Conservation (phyloP, 2,888 invertebrate genomes). For the Osmoderma eremita region DNA sequence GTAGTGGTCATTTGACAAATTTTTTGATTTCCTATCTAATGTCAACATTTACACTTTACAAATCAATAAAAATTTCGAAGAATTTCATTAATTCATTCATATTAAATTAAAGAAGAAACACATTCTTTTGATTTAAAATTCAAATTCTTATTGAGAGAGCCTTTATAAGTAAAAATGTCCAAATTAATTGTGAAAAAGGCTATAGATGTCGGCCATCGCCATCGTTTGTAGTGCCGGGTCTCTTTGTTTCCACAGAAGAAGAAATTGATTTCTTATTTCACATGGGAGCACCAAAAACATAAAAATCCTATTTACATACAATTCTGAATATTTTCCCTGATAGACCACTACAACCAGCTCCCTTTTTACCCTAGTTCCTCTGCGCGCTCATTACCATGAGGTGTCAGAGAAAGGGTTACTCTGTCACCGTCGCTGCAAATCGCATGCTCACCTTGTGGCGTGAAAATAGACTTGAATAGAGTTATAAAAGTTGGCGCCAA, state of each 20-base stretch:
- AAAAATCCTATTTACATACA: too few relatives aligned
- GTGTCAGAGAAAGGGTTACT: conserved; percentile 19
- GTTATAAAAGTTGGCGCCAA: conserved; percentile 60
- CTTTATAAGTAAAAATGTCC: not conserved
- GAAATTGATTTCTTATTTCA: too few relatives aligned
- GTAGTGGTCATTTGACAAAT: too few relatives aligned
- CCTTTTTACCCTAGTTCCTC: not conserved
- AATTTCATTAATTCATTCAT: too few relatives aligned
- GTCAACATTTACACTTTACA: too few relatives aligned
- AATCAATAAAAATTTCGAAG: too few relatives aligned
- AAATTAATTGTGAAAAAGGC: not conserved
- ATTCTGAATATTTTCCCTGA: not conserved
- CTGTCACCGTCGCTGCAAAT: conserved; percentile 18
- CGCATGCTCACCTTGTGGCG: conserved; percentile 42
- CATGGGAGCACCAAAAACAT: too few relatives aligned
- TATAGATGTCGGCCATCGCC: not conserved
- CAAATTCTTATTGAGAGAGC: not conserved
- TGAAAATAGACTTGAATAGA: conserved; percentile 54
- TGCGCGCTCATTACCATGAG: too few relatives aligned
- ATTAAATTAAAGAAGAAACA: too few relatives aligned
- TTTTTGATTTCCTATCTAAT: too few relatives aligned
- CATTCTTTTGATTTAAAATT: too few relatives aligned
- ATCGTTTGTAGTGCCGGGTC: not conserved
- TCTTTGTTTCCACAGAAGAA: too few relatives aligned
- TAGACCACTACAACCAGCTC: not conserved